These are phyloP conservation scores for Physella acuta DNA, from an alignment of 1,140 invertebrate genomes.

Conservation along the genomic window DNA sequence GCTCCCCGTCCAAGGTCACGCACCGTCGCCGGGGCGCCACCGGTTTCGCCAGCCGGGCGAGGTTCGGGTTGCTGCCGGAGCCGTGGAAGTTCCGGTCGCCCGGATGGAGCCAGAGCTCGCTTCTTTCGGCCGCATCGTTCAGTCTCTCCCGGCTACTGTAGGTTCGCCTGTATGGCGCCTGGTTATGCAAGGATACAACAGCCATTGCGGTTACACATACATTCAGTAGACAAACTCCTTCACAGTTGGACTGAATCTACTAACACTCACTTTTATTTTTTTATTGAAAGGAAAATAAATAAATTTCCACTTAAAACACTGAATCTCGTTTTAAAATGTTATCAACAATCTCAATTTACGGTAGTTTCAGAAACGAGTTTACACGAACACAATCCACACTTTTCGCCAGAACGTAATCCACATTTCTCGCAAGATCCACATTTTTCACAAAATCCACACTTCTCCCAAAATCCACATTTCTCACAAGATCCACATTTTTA, in stretches of 20 bases:
- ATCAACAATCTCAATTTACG: not conserved
- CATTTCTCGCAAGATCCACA: no score
- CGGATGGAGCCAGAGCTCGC: conserved; percentile 44
- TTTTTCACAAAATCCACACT: no score
- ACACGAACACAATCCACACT: not conserved
- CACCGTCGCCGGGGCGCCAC: conserved; percentile 26
- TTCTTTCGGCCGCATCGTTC: conserved; percentile 35
- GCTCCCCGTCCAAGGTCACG: conserved; percentile 25
- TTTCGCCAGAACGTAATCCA: no score
- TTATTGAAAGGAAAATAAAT: not conserved
- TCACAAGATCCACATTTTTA: no score
- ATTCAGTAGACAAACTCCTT: conserved; percentile 16
- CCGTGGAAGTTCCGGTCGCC: conserved; percentile 23
- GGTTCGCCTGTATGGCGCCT: conserved; percentile 48
- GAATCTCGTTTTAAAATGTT: not conserved
- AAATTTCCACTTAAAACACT: not conserved
- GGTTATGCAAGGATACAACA: conserved; percentile 48
- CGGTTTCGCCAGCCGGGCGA: not conserved
- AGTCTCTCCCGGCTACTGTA: conserved; percentile 44
- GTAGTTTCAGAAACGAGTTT: conserved; percentile 8
- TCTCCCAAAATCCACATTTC: no score
- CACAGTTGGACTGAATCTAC: no score
- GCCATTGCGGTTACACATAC: conserved; percentile 39
- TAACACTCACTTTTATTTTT: no score
- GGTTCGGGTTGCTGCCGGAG: conserved; percentile 23